These are phyloP conservation scores for Chironomus tentans DNA, from an alignment of 2,888 invertebrate species.

Conservation along the genomic window DNA sequence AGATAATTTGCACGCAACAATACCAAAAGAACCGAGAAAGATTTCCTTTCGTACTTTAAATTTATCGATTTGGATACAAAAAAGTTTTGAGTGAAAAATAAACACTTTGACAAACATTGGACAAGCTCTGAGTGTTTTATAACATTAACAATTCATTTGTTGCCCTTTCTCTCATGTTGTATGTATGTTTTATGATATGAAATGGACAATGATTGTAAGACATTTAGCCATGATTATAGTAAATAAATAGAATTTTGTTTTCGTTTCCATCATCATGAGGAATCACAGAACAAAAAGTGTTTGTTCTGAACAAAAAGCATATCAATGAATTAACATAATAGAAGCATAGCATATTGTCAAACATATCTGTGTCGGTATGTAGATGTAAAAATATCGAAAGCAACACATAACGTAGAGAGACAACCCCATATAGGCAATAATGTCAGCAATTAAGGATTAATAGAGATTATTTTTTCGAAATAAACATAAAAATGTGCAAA, in stretches of 20 bases:
- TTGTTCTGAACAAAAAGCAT: not conserved
- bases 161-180: not conserved
- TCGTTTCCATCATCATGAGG: not conserved
- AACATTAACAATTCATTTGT: not conserved
- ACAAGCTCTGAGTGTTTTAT: not conserved
- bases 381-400: too few species aligned
- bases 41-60: not conserved
- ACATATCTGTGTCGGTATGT: not conserved
- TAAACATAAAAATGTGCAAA: conserved; percentile 14
- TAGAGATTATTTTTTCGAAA: conserved; percentile 16
- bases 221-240: not conserved
- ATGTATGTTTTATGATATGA: not conserved
- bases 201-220: not conserved
- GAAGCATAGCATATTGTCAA: not conserved
- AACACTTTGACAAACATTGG: too few species aligned
- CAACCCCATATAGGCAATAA: conserved; percentile 6
- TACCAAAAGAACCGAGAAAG: not conserved
- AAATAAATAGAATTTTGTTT: not conserved
- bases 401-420: not conserved
- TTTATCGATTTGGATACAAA: conserved; percentile 5
- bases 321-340: not conserved
- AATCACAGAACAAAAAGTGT: not conserved
- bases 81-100: too few species aligned
- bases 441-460: conserved; percentile 24
- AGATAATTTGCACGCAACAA: not conserved